These are phyloP conservation scores for Fukomys damarensis DNA, from an alignment of 2,113 vertebrate genomes.

Conservation along the genomic window DNA sequence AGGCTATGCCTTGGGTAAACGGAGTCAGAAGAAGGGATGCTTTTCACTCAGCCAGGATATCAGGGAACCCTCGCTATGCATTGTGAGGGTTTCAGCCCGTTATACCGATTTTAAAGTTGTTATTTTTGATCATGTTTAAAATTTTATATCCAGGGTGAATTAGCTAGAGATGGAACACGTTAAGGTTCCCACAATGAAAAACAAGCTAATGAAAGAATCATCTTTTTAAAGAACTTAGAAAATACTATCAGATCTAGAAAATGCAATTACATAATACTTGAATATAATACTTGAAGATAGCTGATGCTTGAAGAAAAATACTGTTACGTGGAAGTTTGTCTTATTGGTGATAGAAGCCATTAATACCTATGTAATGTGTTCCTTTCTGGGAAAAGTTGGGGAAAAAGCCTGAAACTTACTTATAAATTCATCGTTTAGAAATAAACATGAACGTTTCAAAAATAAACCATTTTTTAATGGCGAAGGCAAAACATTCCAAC, in stretches of 20 bases:
- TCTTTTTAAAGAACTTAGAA: too few relatives aligned
- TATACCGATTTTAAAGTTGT: not conserved
- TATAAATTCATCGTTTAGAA: constrained; percentile 43
- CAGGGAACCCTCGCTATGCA: not conserved
- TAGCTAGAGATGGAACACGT: not conserved
- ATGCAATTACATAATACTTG: not conserved
- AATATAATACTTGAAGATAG: not conserved
- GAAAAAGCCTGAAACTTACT: not conserved
- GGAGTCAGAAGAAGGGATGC: not conserved
- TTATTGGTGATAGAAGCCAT: not conserved
- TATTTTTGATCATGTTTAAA: not conserved
- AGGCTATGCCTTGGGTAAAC: not conserved
- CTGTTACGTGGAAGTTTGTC: not conserved
- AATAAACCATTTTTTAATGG: constrained; percentile 61
- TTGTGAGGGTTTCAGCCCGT: not conserved
- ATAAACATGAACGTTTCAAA: constrained; percentile 54
- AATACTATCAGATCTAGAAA: not conserved
- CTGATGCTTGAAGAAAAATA: not conserved
- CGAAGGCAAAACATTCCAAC: constrained; percentile 63
- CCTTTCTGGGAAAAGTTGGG: not conserved
- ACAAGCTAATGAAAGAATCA: not conserved
- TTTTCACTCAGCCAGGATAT: not conserved
- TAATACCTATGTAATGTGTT: not conserved
- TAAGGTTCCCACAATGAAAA: not conserved
- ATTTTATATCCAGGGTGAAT: constrained; percentile 3